A percentile compares a stretch with the other conserved stretches of the same genome.
Evolutionary conservation across 2,797 vertebrate genomes (phyloP).

Genomic region (Diglossa cyanea): DNA sequence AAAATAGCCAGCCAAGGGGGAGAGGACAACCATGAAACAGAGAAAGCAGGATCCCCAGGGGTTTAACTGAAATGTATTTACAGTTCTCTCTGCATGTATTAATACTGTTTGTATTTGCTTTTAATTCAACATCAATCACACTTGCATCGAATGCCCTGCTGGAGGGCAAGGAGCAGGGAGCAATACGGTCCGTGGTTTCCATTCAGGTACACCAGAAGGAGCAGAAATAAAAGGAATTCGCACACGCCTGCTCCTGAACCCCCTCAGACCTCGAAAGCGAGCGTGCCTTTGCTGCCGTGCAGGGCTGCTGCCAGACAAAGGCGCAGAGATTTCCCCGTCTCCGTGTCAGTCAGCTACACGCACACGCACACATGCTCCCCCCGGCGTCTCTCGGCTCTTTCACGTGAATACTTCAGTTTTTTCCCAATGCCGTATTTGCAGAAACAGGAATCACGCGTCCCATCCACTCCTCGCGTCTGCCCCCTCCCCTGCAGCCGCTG

Average conservation of each 20-base stretch:
- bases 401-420: neutral
- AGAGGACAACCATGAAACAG: neutral
- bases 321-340: neutral
- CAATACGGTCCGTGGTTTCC: fast-evolving
- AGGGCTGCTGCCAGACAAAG: constrained; percentile 46
- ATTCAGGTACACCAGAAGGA: neutral
- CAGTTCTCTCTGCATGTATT: neutral
- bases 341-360: neutral
- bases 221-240: neutral
- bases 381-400: neutral
- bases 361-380: neutral
- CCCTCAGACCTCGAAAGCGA: neutral
- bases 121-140: neutral
- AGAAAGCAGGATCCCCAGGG: neutral
- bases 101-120: neutral
- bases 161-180: neutral
- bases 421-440: neutral
- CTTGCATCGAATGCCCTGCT: neutral
- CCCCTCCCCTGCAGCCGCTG: neutral
- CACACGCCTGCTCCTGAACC: neutral
- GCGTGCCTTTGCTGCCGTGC: neutral
- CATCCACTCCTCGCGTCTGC: neutral
- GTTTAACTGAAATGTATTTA: neutral
- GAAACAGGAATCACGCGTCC: neutral
- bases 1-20: neutral